Evolutionary conservation across 1,140 invertebrate species (phyloP), one percentile per base, ranked within the genome.

Genomic region (Cydia fagiglandana): DNA sequence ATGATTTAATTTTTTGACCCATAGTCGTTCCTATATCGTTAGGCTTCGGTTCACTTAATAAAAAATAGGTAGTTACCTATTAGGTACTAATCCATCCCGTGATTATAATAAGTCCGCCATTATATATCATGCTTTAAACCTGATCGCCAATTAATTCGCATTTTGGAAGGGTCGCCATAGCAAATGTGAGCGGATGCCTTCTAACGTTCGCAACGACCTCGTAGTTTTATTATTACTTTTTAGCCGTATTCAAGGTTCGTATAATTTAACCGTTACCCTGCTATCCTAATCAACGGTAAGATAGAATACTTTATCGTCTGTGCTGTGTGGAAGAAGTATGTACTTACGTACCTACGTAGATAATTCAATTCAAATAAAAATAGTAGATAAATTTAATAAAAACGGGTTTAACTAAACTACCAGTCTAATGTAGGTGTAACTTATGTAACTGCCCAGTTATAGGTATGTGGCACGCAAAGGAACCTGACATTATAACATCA

Each of bases 121-220:
- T 34, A 66, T 15, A 75, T 56, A 56, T 45, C 53, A 76, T 74
- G 78, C 73, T 75, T 76, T 74, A 83, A 85, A 85, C 83, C 80
- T 81, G 83, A 85, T 83, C 79, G 77, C 76, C 76, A 82, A 83
- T 81, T 83, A 85, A 80, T 83, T 82, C 80, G 78, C 77, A 78
- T 77, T 77, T 78, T 66, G 64, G 76, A 80, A 78, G 81, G 84
- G 80, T 79, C 66, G 76, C 56, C 66, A 64, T 77, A 76, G 76
- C 74, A 70, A 70, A 70, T 38, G 30, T 38, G 75, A 80, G 75
- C 77, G 80, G 78, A 79, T 82, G 78, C 78, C 73, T 79, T 82
- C 82, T 85, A 85, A 83, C 78, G 80, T 80, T 79, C 81, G 80
- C 83, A 83, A 82, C 77, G 80, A 79, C 78, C 75, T 70, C 73